Base-by-base conservation (phyloP, 2,888 invertebrate species). In the Ornithoptera alexandrae region DNA sequence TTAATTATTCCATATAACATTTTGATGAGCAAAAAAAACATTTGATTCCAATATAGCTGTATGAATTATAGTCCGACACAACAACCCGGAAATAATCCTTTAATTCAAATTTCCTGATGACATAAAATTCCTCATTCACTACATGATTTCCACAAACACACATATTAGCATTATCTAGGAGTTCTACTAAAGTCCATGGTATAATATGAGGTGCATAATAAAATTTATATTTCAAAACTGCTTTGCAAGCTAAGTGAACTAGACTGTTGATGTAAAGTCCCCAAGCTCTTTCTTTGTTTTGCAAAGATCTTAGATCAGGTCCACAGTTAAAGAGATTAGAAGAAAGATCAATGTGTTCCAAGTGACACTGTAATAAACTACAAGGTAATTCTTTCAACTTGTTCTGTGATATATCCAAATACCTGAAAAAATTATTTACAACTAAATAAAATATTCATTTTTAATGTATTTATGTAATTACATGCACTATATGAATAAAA, bases 81-180 rank as follows among this genome's bases (percentile, higher is more conserved):
- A 88, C 83, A 74, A 85, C 79, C 84, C 87, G 77, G 81, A 88
- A 84, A 84, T 86, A 83, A 72, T 87, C 79, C 80, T 87, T 84
- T 75, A 89, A 78, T 75, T 87, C 78, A 88, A 82, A 85, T 78
- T 86, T 78, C 77, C 86, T 81, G 72, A 82, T 77, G n/a, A 85
- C 65, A 73, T 78, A 84, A 72, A 79, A 81, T 42, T 72, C 76
- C 42, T 84, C 79, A 75, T 84, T 86, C 8, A 90, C 77, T 18
- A 89, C 93, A 22, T 94, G 89, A 60, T 79, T 81, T 1, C 95
- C 95, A 82, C 95, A 95, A 1, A 93, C 79, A 81, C 96, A 95
- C 82, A 94, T 94, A 74, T 93, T 92, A 0, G 94, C 94, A 77
- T 92, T 81, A 76, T 95, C 94, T 74, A 96, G 83, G 79, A 93